Percentiles rank a stretch among this genome's conserved stretches.
Conservation (phyloP, 2,113 vertebrate species). For the Lynx canadensis region DNA sequence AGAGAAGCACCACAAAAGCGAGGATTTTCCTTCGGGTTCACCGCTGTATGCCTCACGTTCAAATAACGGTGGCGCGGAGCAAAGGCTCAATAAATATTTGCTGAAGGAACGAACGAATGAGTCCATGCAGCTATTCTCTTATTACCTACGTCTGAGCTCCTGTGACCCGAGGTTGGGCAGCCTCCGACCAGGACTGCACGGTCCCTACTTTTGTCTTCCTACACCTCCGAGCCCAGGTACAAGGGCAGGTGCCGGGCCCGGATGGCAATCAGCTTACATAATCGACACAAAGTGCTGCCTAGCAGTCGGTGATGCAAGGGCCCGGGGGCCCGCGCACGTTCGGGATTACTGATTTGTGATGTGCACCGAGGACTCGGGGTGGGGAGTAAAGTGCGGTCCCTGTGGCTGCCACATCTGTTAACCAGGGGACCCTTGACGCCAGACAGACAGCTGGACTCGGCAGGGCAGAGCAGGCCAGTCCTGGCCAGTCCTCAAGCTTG, state of each 20-base stretch:
- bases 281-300: not conserved
- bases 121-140: not conserved
- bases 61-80: not conserved
- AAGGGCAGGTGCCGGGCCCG: not conserved
- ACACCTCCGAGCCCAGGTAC: not conserved
- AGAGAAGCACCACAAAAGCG: not conserved
- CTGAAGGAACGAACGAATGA: not conserved
- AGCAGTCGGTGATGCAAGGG: fast-evolving
- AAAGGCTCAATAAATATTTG: not conserved
- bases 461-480: not conserved
- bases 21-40: not conserved
- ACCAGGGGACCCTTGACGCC: not conserved
- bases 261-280: fast-evolving
- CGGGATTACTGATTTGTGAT: not conserved
- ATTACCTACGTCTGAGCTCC: not conserved
- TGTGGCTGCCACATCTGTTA: not conserved
- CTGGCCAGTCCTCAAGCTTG: no score
- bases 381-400: not conserved
- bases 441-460: not conserved
- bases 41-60: not conserved
- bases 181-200: not conserved
- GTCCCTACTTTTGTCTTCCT: not conserved
- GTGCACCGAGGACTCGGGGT: not conserved
- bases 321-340: fast-evolving
- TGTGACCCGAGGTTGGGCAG: not conserved